Percentiles rank a stretch among this genome's conserved stretches.
These are phyloP conservation scores for Ormyrus labotus DNA, from an alignment of 2,888 invertebrate species.

Conservation along the genomic window DNA sequence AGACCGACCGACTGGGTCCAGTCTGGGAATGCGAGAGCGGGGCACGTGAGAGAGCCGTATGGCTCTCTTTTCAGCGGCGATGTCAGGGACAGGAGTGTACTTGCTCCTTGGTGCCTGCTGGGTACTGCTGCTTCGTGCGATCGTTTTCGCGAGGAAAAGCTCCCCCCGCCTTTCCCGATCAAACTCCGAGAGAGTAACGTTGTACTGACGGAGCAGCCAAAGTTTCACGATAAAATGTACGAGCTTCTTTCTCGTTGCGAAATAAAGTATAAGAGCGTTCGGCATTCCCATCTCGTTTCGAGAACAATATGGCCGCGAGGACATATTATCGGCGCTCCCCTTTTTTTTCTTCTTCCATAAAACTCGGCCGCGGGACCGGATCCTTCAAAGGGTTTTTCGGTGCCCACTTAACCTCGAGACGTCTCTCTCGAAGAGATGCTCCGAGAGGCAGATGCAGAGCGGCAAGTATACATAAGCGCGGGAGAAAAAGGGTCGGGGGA, in stretches of 20 bases:
- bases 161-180: no score
- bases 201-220: no score
- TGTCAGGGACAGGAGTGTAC: slow-evolving; percentile 60
- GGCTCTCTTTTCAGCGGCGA: slow-evolving; percentile 56
- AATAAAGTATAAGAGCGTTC: background rate
- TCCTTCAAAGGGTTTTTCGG: slow-evolving; percentile 32
- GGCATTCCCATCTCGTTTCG: background rate
- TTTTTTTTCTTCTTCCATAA: background rate
- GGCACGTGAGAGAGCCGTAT: background rate
- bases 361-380: background rate
- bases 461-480: background rate
- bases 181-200: no score
- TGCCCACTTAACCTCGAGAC: slow-evolving; percentile 34
- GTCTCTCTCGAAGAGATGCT: slow-evolving; percentile 22
- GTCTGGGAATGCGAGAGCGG: slow-evolving; percentile 67
- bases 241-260: background rate
- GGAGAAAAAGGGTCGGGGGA: slow-evolving; percentile 3
- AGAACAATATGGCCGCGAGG: background rate
- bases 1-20: slow-evolving; percentile 55
- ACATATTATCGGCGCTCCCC: background rate
- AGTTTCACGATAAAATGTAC: no score
- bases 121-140: no score
- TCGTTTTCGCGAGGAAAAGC: no score
- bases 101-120: no score
- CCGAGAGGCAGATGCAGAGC: slow-evolving; percentile 26